Evolutionary conservation across 2,113 vertebrate genomes (phyloP), one percentile per base, ranked within the genome.

Genomic region (Fregata magnificens): DNA sequence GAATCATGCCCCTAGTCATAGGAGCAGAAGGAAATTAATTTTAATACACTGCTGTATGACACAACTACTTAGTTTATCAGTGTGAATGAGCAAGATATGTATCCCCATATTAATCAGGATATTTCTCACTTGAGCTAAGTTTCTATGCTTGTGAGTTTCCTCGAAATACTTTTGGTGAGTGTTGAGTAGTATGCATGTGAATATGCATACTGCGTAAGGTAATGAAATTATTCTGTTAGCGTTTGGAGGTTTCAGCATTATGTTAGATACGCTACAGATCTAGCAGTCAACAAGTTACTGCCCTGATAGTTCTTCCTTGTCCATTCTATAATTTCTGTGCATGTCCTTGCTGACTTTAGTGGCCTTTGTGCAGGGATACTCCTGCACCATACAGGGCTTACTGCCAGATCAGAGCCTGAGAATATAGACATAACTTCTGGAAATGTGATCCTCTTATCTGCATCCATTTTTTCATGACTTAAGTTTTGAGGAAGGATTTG

Each of bases 401-500:
- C 59, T 56, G 74, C 59, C 8, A 11, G 17, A 65, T 78, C 87
- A 26, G 58, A 83, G 76, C 78, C 73, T 28, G 62, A 66, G 22
- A 86, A 62, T 66, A 40, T 31, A 94, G 67, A 80, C 65, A 1
- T 18, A 13, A 92, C 8, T 80, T 74, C 83, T 72, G 49, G 61
- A 88, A 88, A 90, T 77, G 72, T 76, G 94, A 96, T 97, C 84
- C 87, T 90, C 88, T 97, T 95, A 88, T 88, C 93, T 92, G 71
- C 69, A 91, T 70, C 89, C 86, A 0, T 77, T 90, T 87, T 91
- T 86, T 70, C 80, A 5, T 16, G 81, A 52, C 84, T 96, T 89
- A 89, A 92, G 72, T 59, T 87, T 90, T 42, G 58, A 96, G 88
- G 95, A 86, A 96, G 96, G 94, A 97, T 98, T 97, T 98, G 97